phyloP scores from a whole-genome alignment of 2,113 vertebrate genomes.

The Macrotis lagotis region DNA sequence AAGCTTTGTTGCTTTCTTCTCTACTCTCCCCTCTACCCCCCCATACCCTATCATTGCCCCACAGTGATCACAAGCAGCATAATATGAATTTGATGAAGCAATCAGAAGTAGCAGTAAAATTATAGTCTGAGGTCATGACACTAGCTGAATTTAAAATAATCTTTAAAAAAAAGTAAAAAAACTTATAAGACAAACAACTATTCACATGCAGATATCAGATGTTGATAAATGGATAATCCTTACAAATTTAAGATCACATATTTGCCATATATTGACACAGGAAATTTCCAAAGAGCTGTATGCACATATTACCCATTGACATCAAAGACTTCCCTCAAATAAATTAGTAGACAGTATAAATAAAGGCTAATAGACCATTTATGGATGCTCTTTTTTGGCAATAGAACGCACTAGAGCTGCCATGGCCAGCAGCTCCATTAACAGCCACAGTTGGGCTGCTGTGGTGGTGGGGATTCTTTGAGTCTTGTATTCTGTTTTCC shows the following conservation, averaged over 20 bases:
- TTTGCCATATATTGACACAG: slow-evolving; percentile 52
- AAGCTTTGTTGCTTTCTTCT: slow-evolving; percentile 41
- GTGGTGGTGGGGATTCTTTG: slow-evolving; percentile 92
- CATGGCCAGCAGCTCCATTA: slow-evolving; percentile 81
- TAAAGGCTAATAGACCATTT: slow-evolving; percentile 83
- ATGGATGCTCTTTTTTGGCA: slow-evolving; percentile 83
- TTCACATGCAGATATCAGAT: slow-evolving; percentile 76
- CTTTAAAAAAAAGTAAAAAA: slow-evolving; percentile 54
- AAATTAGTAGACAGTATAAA: slow-evolving; percentile 80
- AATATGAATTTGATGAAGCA: slow-evolving; percentile 52
- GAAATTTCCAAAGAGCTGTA: slow-evolving; percentile 61
- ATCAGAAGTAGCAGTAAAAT: slow-evolving; percentile 57
- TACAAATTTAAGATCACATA: slow-evolving; percentile 67
- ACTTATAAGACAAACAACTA: slow-evolving; percentile 65
- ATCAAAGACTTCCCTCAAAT: slow-evolving; percentile 73
- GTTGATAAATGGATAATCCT: slow-evolving; percentile 69
- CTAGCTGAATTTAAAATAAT: slow-evolving; percentile 73
- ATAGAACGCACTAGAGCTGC: slow-evolving; percentile 74
- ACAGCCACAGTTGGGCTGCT: slow-evolving; percentile 93
- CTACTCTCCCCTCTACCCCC: background rate
- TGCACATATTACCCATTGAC: slow-evolving; percentile 57
- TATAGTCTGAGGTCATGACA: slow-evolving; percentile 62
- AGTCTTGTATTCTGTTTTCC: slow-evolving; percentile 91
- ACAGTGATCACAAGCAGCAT: slow-evolving; percentile 26
- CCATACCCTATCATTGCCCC: slow-evolving; percentile 11